Base-by-base conservation (phyloP, 2,888 invertebrate species). In the Ophion ellenae region DNA sequence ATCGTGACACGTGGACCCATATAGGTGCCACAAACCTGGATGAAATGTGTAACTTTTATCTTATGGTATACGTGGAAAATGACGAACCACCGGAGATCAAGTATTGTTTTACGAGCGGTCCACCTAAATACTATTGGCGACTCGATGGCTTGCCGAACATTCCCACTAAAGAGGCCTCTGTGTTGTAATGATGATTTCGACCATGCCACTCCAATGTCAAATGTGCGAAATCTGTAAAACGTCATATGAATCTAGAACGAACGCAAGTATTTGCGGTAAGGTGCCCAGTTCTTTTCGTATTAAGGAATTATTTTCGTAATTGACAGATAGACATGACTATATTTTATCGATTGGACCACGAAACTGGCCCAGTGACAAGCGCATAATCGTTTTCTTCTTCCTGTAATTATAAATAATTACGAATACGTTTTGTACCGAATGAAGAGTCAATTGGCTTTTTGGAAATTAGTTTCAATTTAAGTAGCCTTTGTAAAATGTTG, bases 21-120 rank as follows among this genome's bases (percentile, higher is more conserved):
- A 96, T 98, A 90, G 98, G 98, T 0, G 95, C 97, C 1, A 98
- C 98, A 40, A 97, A 97, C 92, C 95, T 96, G 17, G 98, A 98
- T 90, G 98, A 99, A 94, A 99, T 99, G 98, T 99, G 98, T 95
- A 99, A 98, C 94, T 98, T 98, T 94, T 99, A 99, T 94, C 94
- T 99, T 1, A 98, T 98, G 98, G 98, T 98, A 94, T 98, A 97
- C 95, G 97, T 98, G 0, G 96, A 98, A 78, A 95, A 97, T 76
- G 96, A 95, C 17, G 95, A 96, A 2, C 97, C 98, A 0, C 94
- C 98, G 4, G 94, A 96, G 0, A 96, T 96, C 94, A 97, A 97
- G 93, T 97, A 97, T 91, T 98, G 97, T 93, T 98, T 98, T 93
- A 96, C 97, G 5, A 94, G 95, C 77, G 99, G 99, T 7, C 98